Conservation (phyloP, 2,888 invertebrate species). For the Zaprionus lineosus region DNA sequence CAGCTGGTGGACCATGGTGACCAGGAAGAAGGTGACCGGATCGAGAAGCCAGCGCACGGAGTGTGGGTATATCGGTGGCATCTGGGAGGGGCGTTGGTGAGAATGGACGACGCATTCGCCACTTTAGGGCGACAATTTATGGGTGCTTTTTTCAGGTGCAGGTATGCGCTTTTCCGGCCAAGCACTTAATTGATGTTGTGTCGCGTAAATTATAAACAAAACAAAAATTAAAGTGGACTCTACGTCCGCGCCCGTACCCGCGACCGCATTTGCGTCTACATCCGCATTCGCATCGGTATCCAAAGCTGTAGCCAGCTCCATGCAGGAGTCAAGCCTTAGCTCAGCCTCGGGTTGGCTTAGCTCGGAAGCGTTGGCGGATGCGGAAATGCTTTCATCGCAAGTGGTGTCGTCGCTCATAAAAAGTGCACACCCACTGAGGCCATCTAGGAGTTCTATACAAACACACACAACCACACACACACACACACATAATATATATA, state of each 20-base stretch:
- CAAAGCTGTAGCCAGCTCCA: slow-evolving; percentile 10
- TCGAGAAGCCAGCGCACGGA: slow-evolving; percentile 1
- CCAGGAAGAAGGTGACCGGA: slow-evolving; percentile 27
- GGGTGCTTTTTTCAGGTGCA: slow-evolving; percentile 79
- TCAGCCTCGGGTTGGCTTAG: slow-evolving; percentile 21
- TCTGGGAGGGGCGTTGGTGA: slow-evolving; percentile 4
- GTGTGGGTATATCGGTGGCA: background rate
- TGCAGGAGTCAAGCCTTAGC: slow-evolving; percentile 17
- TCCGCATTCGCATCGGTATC: too few relatives aligned
- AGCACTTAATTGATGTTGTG: slow-evolving; percentile 83
- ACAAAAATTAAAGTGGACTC: slow-evolving; percentile 81
- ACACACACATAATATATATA: slow-evolving; percentile 12
- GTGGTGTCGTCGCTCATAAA: slow-evolving; percentile 75
- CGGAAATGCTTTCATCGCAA: slow-evolving; percentile 79
- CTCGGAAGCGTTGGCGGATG: slow-evolving; percentile 62
- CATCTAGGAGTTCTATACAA: slow-evolving; percentile 24
- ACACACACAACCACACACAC: slow-evolving; percentile 1
- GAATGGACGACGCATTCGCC: slow-evolving; percentile 51
- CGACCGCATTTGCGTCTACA: too few relatives aligned
- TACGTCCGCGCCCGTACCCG: too few relatives aligned
- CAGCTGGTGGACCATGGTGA: slow-evolving; percentile 54
- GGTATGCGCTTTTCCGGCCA: slow-evolving; percentile 79
- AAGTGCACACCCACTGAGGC: slow-evolving; percentile 49
- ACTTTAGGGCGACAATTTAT: slow-evolving; percentile 74
- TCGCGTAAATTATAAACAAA: slow-evolving; percentile 82